Percentiles rank a stretch among this genome's conserved stretches.
Conservation (phyloP, 2,797 vertebrate genomes). For the Rhabdophis nuchalis region DNA sequence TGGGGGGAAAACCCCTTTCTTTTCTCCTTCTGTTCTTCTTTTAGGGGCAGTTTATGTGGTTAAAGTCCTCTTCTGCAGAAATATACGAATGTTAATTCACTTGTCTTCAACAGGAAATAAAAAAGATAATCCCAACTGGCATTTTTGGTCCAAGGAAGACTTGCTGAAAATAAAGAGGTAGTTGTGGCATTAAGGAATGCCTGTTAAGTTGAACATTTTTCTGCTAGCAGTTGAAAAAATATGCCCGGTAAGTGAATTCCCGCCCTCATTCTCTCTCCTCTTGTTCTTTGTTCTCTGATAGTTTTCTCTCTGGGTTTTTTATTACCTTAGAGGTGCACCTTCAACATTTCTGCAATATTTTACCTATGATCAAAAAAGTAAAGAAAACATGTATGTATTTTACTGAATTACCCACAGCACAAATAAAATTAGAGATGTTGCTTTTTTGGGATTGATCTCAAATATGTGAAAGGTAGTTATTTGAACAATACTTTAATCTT, state of each 20-base stretch:
- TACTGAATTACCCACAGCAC: background rate
- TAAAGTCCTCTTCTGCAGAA: background rate
- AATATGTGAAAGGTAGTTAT: background rate
- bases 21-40: background rate
- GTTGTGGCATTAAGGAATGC: background rate
- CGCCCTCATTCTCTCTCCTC: too few species aligned
- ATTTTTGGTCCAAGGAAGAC: background rate
- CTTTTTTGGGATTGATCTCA: background rate
- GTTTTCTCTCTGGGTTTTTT: background rate
- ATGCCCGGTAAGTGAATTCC: slow-evolving; percentile 21
- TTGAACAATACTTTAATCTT: background rate
- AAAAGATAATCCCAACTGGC: background rate
- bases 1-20: background rate
- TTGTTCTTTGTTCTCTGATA: background rate
- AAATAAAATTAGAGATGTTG: background rate
- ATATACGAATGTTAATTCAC: background rate
- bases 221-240: background rate
- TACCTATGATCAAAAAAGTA: background rate
- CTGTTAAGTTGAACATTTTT: background rate
- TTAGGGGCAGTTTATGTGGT: background rate
- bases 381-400: background rate
- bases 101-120: slow-evolving; percentile 1
- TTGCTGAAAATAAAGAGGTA: background rate
- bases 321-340: background rate
- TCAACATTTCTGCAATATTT: background rate